Base-by-base conservation (phyloP, 2,797 vertebrate species). In the Benthosema pterotum region DNA sequence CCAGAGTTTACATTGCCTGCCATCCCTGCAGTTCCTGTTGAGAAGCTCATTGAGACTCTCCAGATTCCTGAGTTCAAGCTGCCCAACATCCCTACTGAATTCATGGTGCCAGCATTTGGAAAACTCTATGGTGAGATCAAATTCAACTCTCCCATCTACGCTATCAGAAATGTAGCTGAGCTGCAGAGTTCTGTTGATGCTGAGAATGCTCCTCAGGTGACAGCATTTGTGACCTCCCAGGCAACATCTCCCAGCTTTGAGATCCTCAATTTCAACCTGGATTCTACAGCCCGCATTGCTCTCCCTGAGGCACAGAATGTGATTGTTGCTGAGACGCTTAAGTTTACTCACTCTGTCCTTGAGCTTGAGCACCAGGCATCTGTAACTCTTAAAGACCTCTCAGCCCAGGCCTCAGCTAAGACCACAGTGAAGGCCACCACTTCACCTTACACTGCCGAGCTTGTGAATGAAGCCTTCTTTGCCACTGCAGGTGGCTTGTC, bases 1-100 rank as follows among this genome's bases (percentile, higher is more conserved):
- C 85, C 92, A 63, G 82, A 86, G 48, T 76, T 95, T 62, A 77
- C 82, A 63, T 61, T 95, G 57, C 91, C 93, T 64, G 87, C 74
- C 52, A 83, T 96, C 53, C 93, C 94, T 17, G 93, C 92, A 62
- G 78, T 95, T 19, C 87, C 86, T 70, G 68, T 91, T 7, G 77
- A 88, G 60, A 84, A 92, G 18, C 32, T 67, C 9, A 65, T 94
- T 61, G 67, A 89, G 69, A 78, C 84, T 50, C 63, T 96, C 69
- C 73, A 80, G 57, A 93, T 95, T 69, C 95, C 94, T 72, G 92
- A 94, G 69, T 91, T 94, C 65, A 90, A 94, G 50, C 83, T 95
- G 57, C 94, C 94, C 52, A 77, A 1, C 19, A 84, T 95, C 52
- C 90, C 94, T 28, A 82, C 86, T 67, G 83, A 85, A 43, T 15